Base-by-base conservation (phyloP, 2,888 invertebrate species). In the Sicus ferrugineus region DNA sequence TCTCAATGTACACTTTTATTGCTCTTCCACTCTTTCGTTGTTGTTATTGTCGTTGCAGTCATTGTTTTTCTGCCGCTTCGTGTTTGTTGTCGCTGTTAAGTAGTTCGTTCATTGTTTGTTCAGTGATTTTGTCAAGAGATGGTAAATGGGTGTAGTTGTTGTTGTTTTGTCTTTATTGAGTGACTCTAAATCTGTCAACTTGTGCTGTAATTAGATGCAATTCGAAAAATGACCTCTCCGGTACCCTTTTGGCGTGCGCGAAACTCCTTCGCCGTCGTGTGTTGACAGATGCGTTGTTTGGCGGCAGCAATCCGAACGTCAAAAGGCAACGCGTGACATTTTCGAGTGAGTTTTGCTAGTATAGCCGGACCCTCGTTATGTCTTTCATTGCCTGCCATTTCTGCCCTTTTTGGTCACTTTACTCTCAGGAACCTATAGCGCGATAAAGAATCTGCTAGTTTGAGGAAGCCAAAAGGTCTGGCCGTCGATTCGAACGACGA, bases 231-330 rank as follows among this genome's bases (percentile, higher is more conserved):
- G 65, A 72, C 67, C 48, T n/a, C 23, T n/a, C 66, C 66, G 31
- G n/a, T n/a, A 68, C 62, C 38, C 62, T 62, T 71, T 70, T 73
- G 67, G 65, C 73, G 70, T 73, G 70, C 64, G 70, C 67, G 67
- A 19, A 54, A 56, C 30, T 62, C 21, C 26, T 38, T 11, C 30
- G 48, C 0, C 5, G 6, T 3, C 16, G 16, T 72, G 16, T 74
- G 70, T 54, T 7, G 31, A 68, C 70, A 73, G 71, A 68, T 69
- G 68, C 68, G 26, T 34, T 7, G 9, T 7, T 9, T 14, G 14
- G 2, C 34, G 34, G 14, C 34, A 34, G 34, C 34, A 2, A 34
- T 66, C 30, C n/a, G 34, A 63, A 64, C 21, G 11, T 26, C n/a
- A 2, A 56, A 19, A 14, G 42, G 42, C 26, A n/a, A 16, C 42